Evolutionary conservation across 1,140 invertebrate species (phyloP).

Genomic region (Mylabris phalerata): DNA sequence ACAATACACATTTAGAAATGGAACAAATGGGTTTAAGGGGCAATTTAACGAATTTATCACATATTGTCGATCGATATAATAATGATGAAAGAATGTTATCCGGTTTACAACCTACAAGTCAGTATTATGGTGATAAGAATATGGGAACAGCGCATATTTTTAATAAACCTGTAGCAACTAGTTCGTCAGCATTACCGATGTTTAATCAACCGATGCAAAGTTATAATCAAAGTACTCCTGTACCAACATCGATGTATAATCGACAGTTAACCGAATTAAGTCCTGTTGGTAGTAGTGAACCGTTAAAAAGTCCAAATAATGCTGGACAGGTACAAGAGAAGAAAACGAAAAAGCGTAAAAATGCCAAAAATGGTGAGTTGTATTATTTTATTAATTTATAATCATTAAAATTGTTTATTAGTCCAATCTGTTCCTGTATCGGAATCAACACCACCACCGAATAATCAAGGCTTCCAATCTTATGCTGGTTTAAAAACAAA

Average conservation of each 20-base stretch:
- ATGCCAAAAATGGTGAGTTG: conserved; percentile 20
- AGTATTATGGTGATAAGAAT: conserved; percentile 44
- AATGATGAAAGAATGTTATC: conserved; percentile 50
- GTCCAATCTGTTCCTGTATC: not conserved
- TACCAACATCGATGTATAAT: conserved; percentile 26
- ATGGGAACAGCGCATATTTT: conserved; percentile 48
- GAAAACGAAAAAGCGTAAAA: conserved; percentile 25
- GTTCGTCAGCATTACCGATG: conserved; percentile 34
- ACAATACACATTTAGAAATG: conserved; percentile 30
- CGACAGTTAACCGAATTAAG: conserved; percentile 26
- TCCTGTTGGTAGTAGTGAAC: conserved; percentile 5
- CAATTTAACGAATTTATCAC: conserved; percentile 51
- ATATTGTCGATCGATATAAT: conserved; percentile 52
- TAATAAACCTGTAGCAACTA: conserved; percentile 45
- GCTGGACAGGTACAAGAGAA: conserved; percentile 18
- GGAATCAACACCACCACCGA: conserved; percentile 17
- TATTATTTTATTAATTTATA: not conserved
- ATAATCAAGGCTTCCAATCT: conserved; percentile 47
- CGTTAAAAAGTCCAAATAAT: conserved; percentile 4
- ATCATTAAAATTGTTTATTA: not conserved
- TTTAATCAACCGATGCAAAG: conserved; percentile 35
- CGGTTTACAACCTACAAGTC: conserved; percentile 34
- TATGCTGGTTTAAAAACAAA: conserved; percentile 45
- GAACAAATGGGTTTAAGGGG: conserved; percentile 40
- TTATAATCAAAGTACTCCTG: conserved; percentile 19